phyloP scores from a whole-genome alignment of 2,888 invertebrate genomes.

The Ommatoiulus sabulosus region DNA sequence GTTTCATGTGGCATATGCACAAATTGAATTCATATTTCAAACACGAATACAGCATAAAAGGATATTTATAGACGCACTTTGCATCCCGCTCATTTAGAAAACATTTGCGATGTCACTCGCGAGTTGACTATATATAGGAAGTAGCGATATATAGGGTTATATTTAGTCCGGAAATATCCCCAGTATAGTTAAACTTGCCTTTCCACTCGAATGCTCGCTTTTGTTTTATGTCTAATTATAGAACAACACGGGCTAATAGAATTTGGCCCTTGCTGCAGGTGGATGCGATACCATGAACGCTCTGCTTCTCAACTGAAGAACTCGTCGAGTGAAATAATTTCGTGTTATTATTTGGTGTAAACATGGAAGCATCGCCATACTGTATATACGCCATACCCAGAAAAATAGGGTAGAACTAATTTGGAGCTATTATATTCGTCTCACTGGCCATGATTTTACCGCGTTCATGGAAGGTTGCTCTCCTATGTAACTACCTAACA shows the following conservation, averaged over 20 bases:
- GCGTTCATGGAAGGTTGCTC: constrained; percentile 29
- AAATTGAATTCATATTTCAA: constrained; percentile 15
- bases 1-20: constrained; percentile 39
- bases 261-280: background rate
- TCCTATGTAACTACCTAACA: background rate
- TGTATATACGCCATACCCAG: background rate
- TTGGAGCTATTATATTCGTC: constrained; percentile 23
- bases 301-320: constrained; percentile 43
- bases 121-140: background rate
- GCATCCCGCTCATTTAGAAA: background rate
- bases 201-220: background rate
- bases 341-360: constrained; percentile 17
- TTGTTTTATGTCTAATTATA: constrained; percentile 9
- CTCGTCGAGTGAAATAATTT: background rate
- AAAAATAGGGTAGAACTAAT: background rate
- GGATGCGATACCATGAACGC: background rate
- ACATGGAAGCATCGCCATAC: background rate
- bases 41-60: background rate
- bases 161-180: constrained; percentile 6
- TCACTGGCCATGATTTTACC: constrained; percentile 30
- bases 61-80: constrained; percentile 28
- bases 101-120: background rate
- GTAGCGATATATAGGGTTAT: background rate
- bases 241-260: background rate
- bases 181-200: background rate